These are phyloP conservation scores for Siphamia tubifer DNA, from an alignment of 2,113 vertebrate species.

Conservation along the genomic window DNA sequence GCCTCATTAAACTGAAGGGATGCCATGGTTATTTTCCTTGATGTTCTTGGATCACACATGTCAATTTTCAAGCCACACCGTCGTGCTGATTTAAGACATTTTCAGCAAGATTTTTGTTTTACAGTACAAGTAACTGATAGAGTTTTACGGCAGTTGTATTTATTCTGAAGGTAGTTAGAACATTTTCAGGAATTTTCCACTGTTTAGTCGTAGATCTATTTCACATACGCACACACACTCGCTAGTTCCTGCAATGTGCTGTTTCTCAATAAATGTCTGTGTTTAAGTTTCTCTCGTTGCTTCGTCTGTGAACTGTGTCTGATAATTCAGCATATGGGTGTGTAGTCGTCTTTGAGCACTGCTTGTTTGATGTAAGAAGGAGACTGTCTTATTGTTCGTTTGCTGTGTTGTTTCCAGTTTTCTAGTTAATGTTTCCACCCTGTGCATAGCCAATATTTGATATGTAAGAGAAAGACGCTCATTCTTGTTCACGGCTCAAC, in stretches of 20 bases:
- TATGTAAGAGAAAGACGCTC: background rate
- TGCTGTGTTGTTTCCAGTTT: slow-evolving; percentile 30
- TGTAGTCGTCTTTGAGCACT: background rate
- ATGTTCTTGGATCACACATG: background rate
- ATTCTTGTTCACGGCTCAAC: background rate
- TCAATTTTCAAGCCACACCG: background rate
- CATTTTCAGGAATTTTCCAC: background rate
- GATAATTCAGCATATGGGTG: background rate
- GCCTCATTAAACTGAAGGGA: background rate
- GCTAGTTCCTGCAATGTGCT: background rate
- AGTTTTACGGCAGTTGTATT: background rate
- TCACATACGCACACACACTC: too few relatives aligned
- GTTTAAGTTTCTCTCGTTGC: background rate
- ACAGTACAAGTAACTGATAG: background rate
- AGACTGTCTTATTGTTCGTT: background rate
- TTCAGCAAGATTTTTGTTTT: too few relatives aligned
- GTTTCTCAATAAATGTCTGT: slow-evolving; percentile 3
- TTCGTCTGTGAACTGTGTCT: background rate
- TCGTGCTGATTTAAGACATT: background rate
- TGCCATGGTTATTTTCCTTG: background rate
- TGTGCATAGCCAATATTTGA: background rate
- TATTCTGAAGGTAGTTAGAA: background rate
- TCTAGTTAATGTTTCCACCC: slow-evolving; percentile 10
- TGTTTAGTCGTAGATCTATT: background rate
- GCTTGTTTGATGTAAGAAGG: background rate